Evolutionary conservation across 2,888 invertebrate species (phyloP), one percentile per base, ranked within the genome.

Genomic region (Notocelia uddmanniana): DNA sequence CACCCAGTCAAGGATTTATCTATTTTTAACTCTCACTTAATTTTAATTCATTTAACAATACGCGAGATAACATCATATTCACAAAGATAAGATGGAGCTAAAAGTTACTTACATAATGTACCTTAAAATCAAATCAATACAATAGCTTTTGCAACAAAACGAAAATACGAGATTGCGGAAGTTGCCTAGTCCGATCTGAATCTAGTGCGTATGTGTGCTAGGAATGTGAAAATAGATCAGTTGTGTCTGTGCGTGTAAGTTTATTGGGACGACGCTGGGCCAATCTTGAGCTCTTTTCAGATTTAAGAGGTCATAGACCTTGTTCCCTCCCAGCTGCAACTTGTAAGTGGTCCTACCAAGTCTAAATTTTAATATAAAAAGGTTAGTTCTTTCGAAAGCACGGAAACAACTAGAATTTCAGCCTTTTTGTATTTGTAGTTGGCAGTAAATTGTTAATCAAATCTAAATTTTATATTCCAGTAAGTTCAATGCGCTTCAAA

Each of bases 241-340:
- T 21, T 48, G 9, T 60, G 19, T n/a, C n/a, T 26, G 52, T 60
- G 54, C 62, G 69, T 69, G 69, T 54, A 60, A 6, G 69, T 58
- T 54, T 69, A 68, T 68, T 68, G 19, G 68, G 37, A 19, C 58
- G 58, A 18, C 48, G 45, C 34, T 55, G 48, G 58, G 31, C 69
- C 69, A 69, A 69, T 54, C 69, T 54, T 69, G 54, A 50, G 68
- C 34, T 48, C 50, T 52, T 68, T 68, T 52, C 52, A 60, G 52
- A 23, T 69, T 69, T 54, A 70, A 66, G 26, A 52, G 64, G 58
- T 70, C 58, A 70, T 26, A 18, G n/a, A 66, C 70, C 70, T 66
- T 64, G 37, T 5, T 50, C 0, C 11, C 21, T 13, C 21, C 19
- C 15, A 23, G 19, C 21, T 52, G 6, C 5, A 52, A 52, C 21